Evolutionary conservation across 2,888 invertebrate genomes (phyloP), one percentile per base, ranked within the genome.

Genomic region (Sinotaia quadrata): DNA sequence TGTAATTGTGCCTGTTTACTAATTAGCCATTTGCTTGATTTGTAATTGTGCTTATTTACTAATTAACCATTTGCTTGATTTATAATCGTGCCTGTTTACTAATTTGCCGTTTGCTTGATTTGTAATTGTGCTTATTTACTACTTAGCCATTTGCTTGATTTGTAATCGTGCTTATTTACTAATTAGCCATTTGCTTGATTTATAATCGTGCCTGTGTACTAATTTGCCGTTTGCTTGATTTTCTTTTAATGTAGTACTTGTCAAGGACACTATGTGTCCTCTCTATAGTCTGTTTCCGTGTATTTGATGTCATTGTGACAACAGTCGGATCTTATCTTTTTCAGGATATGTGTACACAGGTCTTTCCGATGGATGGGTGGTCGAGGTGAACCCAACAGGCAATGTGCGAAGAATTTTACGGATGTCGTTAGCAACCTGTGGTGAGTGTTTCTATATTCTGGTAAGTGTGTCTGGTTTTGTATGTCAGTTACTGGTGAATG

Each of bases 331-430:
- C 21, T n/a, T 33, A n/a, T 33, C 12, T 51, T 29, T 36, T 54
- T 37, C 54, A 52, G 52, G 54, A 2, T 37, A 52, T 34, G n/a
- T 63, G 27, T 63, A 63, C 54, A 63, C 41, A n/a, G 54, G 63
- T 12, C 29, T 62, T 31, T 44, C 31, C 12, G 41, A 47, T 37
- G 60, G 60, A 24, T 60, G 60, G 60, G 33, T 60, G 47, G 60
- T 60, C 18, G 47, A 60, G 47, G 34, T 60, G 10, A 21, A 34
- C 18, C 60, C 60, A 2, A 15, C 29, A 33, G 60, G 60, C 4
- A 10, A 2, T 1, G n/a, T 60, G 12, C 47, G 47, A 10, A 31
- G 33, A 33, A 60, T 60, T 31, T 21, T 60, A 4, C 47, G 60
- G 24, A 60, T 60, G 60, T 60, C 60, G 21, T 21, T 2, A 2